Conservation (phyloP, 2,113 vertebrate genomes). For the Todiramphus chloris region DNA sequence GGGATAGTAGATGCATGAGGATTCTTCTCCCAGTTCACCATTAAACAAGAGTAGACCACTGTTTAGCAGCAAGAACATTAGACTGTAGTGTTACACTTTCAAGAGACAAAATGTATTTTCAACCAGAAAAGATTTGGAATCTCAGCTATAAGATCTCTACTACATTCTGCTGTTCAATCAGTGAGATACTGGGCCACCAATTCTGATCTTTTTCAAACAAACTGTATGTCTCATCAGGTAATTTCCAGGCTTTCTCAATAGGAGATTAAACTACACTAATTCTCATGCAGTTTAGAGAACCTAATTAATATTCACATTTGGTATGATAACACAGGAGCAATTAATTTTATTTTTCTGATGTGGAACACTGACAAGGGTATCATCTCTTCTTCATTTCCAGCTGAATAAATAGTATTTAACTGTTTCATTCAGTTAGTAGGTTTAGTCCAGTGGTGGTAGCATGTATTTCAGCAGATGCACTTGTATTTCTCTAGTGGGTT, state of each 20-base stretch:
- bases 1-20: background rate
- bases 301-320: background rate
- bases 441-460: background rate
- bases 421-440: background rate
- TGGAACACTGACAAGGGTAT: background rate
- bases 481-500: slow-evolving; percentile 1
- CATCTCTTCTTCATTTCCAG: background rate
- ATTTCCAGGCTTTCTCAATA: background rate
- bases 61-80: background rate
- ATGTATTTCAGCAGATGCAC: background rate
- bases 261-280: background rate
- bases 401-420: background rate
- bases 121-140: background rate
- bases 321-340: background rate
- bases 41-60: background rate
- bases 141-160: background rate
- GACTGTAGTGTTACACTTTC: background rate
- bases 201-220: background rate
- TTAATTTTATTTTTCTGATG: background rate
- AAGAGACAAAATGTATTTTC: background rate
- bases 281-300: background rate
- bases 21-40: background rate
- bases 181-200: background rate
- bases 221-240: background rate
- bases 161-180: background rate